A percentile compares a stretch with the other conserved stretches of the same genome.
These are phyloP conservation scores for Brachionus paranguensis DNA, from an alignment of 1,140 invertebrate genomes.

Conservation along the genomic window DNA sequence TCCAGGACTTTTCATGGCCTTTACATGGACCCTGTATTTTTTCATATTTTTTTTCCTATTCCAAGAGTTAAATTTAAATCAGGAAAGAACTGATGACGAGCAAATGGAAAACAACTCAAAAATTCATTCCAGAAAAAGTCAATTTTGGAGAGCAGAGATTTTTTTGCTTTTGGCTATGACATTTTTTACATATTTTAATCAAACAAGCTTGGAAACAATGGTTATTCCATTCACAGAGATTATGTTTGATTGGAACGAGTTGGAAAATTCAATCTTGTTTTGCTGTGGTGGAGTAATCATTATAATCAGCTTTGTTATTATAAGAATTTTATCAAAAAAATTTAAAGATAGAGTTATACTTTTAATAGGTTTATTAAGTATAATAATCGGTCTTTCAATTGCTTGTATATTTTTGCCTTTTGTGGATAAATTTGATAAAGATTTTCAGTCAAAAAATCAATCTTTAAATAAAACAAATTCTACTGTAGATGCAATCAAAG, in stretches of 20 bases:
- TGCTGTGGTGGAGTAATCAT: constrained; percentile 12
- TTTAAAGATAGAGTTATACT: constrained; percentile 17
- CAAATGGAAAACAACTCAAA: background rate
- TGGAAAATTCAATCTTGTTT: constrained; percentile 37
- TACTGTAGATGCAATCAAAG: background rate
- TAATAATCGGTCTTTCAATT: background rate
- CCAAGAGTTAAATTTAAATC: background rate
- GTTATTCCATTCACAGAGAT: constrained; percentile 35
- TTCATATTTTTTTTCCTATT: background rate
- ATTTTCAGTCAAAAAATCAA: background rate
- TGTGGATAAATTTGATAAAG: background rate
- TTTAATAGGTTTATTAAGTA: background rate
- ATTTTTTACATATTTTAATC: constrained; percentile 44
- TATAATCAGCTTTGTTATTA: background rate
- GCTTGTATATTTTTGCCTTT: constrained; percentile 10
- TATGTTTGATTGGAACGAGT: constrained; percentile 16
- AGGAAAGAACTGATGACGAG: background rate
- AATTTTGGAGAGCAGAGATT: constrained; percentile 43
- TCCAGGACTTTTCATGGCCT: constrained; percentile 38
- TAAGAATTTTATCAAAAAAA: background rate
- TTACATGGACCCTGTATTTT: background rate
- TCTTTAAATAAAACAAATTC: background rate
- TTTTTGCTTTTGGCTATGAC: constrained; percentile 41
- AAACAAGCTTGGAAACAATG: constrained; percentile 43
- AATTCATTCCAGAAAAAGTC: background rate